Evolutionary conservation across 2,113 vertebrate species (phyloP), one percentile per base, ranked within the genome.

Genomic region (Capreolus pygargus): DNA sequence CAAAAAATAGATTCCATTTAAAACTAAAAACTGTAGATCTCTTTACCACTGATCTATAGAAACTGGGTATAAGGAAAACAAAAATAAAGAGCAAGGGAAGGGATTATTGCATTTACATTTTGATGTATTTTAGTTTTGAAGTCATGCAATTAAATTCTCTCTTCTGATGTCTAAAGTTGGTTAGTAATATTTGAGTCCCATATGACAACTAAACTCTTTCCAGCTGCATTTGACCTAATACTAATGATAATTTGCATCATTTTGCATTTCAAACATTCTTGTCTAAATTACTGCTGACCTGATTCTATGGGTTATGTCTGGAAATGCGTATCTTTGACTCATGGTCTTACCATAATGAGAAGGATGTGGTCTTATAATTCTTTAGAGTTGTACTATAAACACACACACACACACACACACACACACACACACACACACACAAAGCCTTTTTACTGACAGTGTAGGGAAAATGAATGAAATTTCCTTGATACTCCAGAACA

Each of bases 241-340:
- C 76, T 94, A 50, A 50, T 50, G 60, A 96, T 82, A 64, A 86
- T 97, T 94, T 89, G 39, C n/a, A 94, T 94, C 28, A 7, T 93
- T 95, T 55, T 28, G 5, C 89, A 95, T 93, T 97, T 97, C 86
- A 97, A 96, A 58, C 70, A 89, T 86, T 86, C 83, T 96, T 94
- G 94, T 57, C 82, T 94, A 89, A 94, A 83, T 97, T 96, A 89
- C 55, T 84, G 36, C 52, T 79, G 60, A 89, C 61, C 87, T 95
- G 79, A 21, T 97, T 97, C 92, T 93, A 28, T 36, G 55, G 52
- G 10, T 83, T 97, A 78, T 94, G 30, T 78, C 50, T 96, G 39
- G 67, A 97, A 96, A 74, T 86, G 57, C 1, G 0, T 43, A 79
- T 91, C 89, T 86, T 86, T 95, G 25, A 67, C 25, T 96, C 43